A percentile compares a stretch with the other conserved stretches of the same genome.
These are phyloP conservation scores for Polypterus senegalus DNA, from an alignment of 2,113 vertebrate species.

Conservation along the genomic window DNA sequence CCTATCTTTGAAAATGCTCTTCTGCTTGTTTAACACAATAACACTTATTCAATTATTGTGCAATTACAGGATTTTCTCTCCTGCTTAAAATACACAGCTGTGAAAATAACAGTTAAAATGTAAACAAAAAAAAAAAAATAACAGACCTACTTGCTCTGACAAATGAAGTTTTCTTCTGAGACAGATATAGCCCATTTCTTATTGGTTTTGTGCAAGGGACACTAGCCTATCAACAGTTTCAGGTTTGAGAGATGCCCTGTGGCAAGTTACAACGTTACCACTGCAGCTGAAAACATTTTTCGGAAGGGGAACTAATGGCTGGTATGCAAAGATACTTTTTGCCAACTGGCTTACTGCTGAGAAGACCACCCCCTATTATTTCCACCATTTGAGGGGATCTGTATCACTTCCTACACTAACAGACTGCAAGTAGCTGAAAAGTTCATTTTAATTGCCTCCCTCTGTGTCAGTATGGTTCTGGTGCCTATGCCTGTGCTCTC, in stretches of 20 bases:
- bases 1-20: too few relatives aligned
- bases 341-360: conserved; percentile 17
- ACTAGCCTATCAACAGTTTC: conserved; percentile 19
- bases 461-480: conserved; percentile 11
- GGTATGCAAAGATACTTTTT: conserved; percentile 20
- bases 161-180: too few relatives aligned
- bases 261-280: conserved; percentile 20
- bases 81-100: too few relatives aligned
- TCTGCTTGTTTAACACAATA: too few relatives aligned
- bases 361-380: conserved; percentile 14
- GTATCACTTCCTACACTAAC: conserved; percentile 14
- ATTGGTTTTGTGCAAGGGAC: conserved; percentile 16
- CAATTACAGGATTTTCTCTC: too few relatives aligned
- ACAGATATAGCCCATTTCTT: too few relatives aligned
- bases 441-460: conserved; percentile 14
- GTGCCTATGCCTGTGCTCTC: conserved; percentile 7
- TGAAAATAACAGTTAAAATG: too few relatives aligned
- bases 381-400: conserved; percentile 20
- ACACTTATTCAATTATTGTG: too few relatives aligned
- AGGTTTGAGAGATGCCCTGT: conserved; percentile 19
- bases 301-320: conserved; percentile 3
- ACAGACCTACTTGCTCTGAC: too few relatives aligned
- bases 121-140: too few relatives aligned
- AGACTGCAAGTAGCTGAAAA: conserved; percentile 17
- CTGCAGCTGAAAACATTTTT: conserved; percentile 21